A percentile compares a stretch with the other conserved stretches of the same genome.
These are phyloP conservation scores for Musca domestica DNA, from an alignment of 1,140 invertebrate species.

Conservation along the genomic window DNA sequence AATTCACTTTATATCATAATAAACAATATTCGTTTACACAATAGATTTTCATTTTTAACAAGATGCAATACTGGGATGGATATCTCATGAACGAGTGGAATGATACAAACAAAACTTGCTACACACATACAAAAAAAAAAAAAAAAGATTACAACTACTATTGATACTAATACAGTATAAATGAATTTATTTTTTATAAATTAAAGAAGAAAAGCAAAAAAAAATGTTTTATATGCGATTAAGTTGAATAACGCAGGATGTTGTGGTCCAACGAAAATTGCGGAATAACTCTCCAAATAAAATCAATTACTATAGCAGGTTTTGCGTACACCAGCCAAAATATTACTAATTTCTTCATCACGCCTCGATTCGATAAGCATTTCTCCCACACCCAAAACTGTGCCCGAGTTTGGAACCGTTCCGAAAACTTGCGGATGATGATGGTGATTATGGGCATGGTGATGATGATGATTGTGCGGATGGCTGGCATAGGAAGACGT, in stretches of 20 bases:
- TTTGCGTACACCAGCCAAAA: conserved; percentile 78
- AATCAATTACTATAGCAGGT: conserved; percentile 80
- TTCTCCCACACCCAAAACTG: conserved; percentile 40
- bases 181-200: neutral
- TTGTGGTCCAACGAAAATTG: neutral
- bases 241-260: neutral
- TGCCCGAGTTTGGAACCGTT: conserved; percentile 30
- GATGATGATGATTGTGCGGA: conserved; percentile 22
- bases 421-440: conserved; percentile 27
- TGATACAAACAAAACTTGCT: too few species aligned
- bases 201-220: neutral
- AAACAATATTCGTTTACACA: too few species aligned
- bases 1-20: neutral
- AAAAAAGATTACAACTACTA: neutral
- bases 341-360: conserved; percentile 82
- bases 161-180: neutral
- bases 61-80: too few species aligned
- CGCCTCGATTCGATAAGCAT: conserved; percentile 55
- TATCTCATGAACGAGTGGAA: too few species aligned
- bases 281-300: neutral
- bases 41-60: too few species aligned
- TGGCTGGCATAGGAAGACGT: conserved; percentile 28
- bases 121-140: too few species aligned
- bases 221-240: too few species aligned
- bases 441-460: conserved; percentile 18